A percentile compares a stretch with the other conserved stretches of the same genome.
Evolutionary conservation across 2,797 vertebrate genomes (phyloP).

Genomic region (Cuniculus paca): DNA sequence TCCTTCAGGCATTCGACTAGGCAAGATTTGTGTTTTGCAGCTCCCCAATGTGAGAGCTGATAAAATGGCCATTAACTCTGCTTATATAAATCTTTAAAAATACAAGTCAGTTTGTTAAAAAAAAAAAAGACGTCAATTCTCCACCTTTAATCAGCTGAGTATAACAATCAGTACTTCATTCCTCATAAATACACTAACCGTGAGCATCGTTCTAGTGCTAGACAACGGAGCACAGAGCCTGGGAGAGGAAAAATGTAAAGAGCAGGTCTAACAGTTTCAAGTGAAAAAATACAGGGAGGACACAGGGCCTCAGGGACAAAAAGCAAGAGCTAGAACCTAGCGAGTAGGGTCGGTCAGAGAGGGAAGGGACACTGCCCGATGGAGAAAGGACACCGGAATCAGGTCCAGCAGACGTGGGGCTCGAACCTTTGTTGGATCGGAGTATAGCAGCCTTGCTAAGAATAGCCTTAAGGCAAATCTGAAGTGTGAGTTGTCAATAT

Average conservation of each 20-base stretch:
- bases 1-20: neutral
- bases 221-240: neutral
- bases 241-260: neutral
- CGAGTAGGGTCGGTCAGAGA: neutral
- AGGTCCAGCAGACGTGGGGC: accelerated
- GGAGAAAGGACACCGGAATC: neutral
- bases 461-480: neutral
- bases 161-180: neutral
- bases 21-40: neutral
- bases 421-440: accelerated
- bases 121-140: neutral
- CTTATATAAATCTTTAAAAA: slow-evolving; percentile 36
- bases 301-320: neutral
- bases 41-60: neutral
- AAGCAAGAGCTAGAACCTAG: neutral
- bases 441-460: neutral
- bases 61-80: neutral
- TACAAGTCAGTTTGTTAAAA: neutral
- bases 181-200: neutral
- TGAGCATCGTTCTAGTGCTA: neutral
- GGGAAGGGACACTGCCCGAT: neutral
- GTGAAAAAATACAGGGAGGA: neutral
- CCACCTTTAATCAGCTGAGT: neutral
- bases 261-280: neutral
- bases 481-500: neutral